Percentiles rank a stretch among this genome's conserved stretches.
Evolutionary conservation across 2,888 invertebrate species (phyloP).

Genomic region (Ptychoptera albimana): DNA sequence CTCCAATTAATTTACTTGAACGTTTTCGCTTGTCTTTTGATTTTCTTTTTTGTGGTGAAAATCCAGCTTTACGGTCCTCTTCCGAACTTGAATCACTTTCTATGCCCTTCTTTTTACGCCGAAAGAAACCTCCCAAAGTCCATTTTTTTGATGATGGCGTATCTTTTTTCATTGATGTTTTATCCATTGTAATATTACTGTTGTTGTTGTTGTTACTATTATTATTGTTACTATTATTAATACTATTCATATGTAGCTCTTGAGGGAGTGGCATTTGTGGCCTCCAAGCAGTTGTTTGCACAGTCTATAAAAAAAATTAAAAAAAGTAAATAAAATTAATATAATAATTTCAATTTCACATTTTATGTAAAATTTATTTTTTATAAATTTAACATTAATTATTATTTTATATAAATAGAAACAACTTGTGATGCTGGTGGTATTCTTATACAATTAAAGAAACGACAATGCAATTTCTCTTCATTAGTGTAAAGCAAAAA

Average conservation of each 20-base stretch:
- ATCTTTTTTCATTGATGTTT: conserved; percentile 31
- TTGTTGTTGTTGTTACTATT: conserved; percentile 6
- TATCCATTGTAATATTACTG: conserved; percentile 14
- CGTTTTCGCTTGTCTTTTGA: conserved; percentile 35
- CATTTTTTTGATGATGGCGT: conserved; percentile 39
- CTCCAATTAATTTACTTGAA: conserved; percentile 33
- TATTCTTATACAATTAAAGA: no score
- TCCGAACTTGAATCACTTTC: conserved; percentile 33
- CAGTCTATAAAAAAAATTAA: conserved; percentile 21
- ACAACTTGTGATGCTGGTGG: no score
- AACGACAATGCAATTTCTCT: no score
- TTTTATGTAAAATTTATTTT: not conserved
- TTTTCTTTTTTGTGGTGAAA: conserved; percentile 25
- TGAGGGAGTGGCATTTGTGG: conserved; percentile 29
- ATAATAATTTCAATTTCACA: not conserved
- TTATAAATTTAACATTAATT: not conserved
- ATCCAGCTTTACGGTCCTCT: conserved; percentile 30
- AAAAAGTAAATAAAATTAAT: not conserved
- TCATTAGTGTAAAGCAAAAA: no score
- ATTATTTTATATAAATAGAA: no score
- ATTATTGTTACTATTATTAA: not conserved
- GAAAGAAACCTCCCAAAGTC: conserved; percentile 65
- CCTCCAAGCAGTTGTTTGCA: conserved; percentile 28
- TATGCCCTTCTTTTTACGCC: conserved; percentile 54
- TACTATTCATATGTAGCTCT: conserved; percentile 15